A percentile compares a stretch with the other conserved stretches of the same genome.
Evolutionary conservation across 2,888 invertebrate species (phyloP).

Genomic region (Dicyrtomina minuta): DNA sequence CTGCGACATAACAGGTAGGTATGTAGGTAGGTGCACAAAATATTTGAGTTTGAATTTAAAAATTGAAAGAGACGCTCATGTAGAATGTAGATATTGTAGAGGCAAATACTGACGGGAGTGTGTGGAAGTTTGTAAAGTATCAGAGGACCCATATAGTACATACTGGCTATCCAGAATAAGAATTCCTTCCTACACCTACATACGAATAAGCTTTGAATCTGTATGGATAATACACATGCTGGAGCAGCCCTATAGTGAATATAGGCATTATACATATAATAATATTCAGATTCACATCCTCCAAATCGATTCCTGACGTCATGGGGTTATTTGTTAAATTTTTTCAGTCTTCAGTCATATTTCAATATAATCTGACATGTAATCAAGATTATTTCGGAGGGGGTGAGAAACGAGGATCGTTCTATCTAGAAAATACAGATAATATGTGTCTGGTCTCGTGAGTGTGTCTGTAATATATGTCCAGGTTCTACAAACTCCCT

Average conservation of each 20-base stretch:
- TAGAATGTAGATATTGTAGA: too few species aligned
- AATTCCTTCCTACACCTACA: neutral
- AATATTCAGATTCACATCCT: slow-evolving; percentile 25
- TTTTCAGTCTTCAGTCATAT: slow-evolving; percentile 53
- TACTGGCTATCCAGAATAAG: too few species aligned
- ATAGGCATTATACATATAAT: neutral
- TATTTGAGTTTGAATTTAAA: too few species aligned
- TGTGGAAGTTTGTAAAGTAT: too few species aligned
- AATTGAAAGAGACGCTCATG: too few species aligned
- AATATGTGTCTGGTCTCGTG: neutral
- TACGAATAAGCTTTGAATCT: neutral
- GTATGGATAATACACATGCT: too few species aligned
- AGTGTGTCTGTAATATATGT: too few species aligned
- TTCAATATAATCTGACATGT: slow-evolving; percentile 54
- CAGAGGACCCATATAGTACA: too few species aligned
- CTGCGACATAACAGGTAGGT: too few species aligned
- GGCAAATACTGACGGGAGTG: too few species aligned
- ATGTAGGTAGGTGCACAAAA: too few species aligned
- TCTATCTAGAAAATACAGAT: neutral
- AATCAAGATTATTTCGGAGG: slow-evolving; percentile 52
- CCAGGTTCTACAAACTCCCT: neutral
- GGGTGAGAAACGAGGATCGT: slow-evolving; percentile 33
- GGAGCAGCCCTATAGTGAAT: neutral
- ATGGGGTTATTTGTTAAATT: slow-evolving; percentile 53
- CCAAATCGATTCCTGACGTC: slow-evolving; percentile 50